These are phyloP conservation scores for Anthrax anthrax DNA, from an alignment of 2,888 invertebrate genomes.

Conservation along the genomic window DNA sequence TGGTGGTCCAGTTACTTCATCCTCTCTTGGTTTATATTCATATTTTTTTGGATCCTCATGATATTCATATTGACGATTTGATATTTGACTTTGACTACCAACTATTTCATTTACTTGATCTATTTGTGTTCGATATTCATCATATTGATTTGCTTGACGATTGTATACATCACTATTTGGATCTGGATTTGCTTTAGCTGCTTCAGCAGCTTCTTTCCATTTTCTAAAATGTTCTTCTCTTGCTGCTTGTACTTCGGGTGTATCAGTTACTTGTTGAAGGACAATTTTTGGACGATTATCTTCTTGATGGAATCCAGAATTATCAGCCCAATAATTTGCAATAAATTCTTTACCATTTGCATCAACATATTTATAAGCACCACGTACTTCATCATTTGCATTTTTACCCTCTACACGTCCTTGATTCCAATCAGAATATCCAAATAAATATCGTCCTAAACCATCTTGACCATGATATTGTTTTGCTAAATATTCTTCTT, in stretches of 20 bases:
- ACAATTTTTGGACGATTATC: conserved; percentile 53
- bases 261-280: conserved; percentile 49
- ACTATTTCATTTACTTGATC: conserved; percentile 11
- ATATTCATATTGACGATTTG: not conserved
- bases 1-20: conserved; percentile 41
- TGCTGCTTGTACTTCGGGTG: conserved; percentile 53
- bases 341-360: conserved; percentile 34
- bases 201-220: conserved; percentile 51
- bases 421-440: conserved; percentile 58
- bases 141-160: conserved; percentile 7
- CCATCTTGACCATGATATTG: conserved; percentile 61
- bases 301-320: conserved; percentile 62
- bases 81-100: not conserved
- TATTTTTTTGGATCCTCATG: conserved; percentile 21
- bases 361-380: conserved; percentile 56
- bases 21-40: conserved; percentile 23
- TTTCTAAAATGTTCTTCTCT: conserved; percentile 51
- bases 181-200: conserved; percentile 34
- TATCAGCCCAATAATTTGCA: conserved; percentile 55
- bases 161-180: conserved; percentile 24
- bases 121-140: conserved; percentile 10
- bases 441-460: conserved; percentile 56
- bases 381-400: conserved; percentile 49
- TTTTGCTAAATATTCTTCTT: conserved; percentile 54
- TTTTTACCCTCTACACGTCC: conserved; percentile 57